phyloP scores from a whole-genome alignment of 2,113 vertebrate genomes.

The Cottus gobio region DNA sequence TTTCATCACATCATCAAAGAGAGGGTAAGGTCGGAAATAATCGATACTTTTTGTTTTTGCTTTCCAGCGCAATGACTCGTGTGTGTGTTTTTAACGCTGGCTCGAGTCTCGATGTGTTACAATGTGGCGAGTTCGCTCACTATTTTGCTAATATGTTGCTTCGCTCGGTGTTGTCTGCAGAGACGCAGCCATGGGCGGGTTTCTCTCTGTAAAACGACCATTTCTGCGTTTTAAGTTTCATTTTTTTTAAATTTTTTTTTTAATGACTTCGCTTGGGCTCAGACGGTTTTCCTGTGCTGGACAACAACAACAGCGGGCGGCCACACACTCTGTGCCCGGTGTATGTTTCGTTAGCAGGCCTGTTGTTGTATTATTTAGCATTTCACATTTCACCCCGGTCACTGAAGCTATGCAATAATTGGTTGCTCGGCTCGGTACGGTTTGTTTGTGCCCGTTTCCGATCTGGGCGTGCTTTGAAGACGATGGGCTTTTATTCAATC shows the following conservation, averaged over 20 bases:
- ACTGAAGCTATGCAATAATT: neutral
- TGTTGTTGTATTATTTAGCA: conserved; percentile 16
- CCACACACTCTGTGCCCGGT: conserved; percentile 7
- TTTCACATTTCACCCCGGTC: neutral
- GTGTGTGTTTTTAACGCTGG: conserved; percentile 15
- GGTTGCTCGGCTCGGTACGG: neutral
- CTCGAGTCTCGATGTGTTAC: conserved; percentile 22
- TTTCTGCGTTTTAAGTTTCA: neutral
- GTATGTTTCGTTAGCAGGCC: conserved; percentile 50
- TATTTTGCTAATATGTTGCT: conserved; percentile 49
- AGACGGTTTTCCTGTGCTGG: neutral
- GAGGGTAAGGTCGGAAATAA: conserved; percentile 63
- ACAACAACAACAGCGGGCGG: neutral
- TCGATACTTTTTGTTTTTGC: neutral
- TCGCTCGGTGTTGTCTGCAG: conserved; percentile 24
- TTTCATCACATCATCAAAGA: conserved; percentile 43
- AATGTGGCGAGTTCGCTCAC: conserved; percentile 9
- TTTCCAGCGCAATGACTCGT: neutral
- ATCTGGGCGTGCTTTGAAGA: conserved; percentile 42
- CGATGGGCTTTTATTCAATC: neutral
- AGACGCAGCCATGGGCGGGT: conserved; percentile 7
- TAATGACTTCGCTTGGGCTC: no score
- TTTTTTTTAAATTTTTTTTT: neutral
- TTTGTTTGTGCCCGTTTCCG: neutral
- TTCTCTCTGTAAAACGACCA: neutral